Base-by-base conservation (phyloP, 1,140 invertebrate species). In the Halesus radiatus region DNA sequence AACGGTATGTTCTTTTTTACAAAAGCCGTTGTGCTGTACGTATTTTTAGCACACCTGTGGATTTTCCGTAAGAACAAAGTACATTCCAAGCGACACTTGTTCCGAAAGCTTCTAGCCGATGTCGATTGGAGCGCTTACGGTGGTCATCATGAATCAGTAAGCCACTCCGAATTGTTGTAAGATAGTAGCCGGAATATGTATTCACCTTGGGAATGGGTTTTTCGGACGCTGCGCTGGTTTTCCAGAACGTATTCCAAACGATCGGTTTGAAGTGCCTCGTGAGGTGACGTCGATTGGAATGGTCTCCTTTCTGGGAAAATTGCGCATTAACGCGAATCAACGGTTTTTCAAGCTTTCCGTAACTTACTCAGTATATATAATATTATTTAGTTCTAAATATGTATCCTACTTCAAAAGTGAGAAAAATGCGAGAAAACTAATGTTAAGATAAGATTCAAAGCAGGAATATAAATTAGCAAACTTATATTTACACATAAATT, bases 211-310 rank as follows among this genome's bases (percentile, higher is more conserved):
- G 5, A 32, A 26, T 37, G 62, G 29, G 29, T 26, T 60, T 22
- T 26, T 20, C 10, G 20, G n/a, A 26, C 58, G 20, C 54, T 7
- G 56, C 23, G n/a, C n/a, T n/a, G n/a, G n/a, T n/a, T n/a, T 3
- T 20, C 56, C 8, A 3, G 58, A 8, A 22, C 26, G n/a, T 54
- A 72, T 72, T 72, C 68, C 68, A 26, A 72, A 54, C 68, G 50
- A 72, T 53, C 15, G 45, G 68, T 15, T 22, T 54, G 50, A 72
- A 72, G 37, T 54, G 68, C 45, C 45, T 72, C 45, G 45, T 23
- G 18, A 72, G 68, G 68, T 72, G 45, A 72, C 50, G 50, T 72
- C 68, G 68, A 54, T 72, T 15, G 68, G 68, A 37, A 29, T 29
- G 26, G 5, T 29, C 32, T 8, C 7, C 1, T 45, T 45, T 45